These are phyloP conservation scores for Ophion ellenae DNA, from an alignment of 2,888 invertebrate species.

Conservation along the genomic window DNA sequence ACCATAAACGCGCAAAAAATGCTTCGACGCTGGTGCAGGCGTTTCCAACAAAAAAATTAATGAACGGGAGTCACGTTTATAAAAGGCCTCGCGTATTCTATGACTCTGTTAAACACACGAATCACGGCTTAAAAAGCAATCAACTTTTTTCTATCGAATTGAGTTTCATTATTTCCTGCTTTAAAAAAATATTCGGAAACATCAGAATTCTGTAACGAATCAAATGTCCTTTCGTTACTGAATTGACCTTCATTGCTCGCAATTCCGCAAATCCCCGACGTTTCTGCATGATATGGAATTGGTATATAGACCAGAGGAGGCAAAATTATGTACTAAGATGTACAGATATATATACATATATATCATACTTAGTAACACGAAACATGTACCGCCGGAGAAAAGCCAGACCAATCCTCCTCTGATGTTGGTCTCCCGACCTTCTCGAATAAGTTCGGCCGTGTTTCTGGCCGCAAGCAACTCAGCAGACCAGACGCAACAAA, in stretches of 20 bases:
- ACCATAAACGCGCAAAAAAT: constrained; percentile 1
- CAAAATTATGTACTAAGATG: background rate
- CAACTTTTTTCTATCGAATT: background rate
- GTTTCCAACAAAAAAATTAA: background rate
- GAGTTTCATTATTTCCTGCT: background rate
- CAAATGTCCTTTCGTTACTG: background rate
- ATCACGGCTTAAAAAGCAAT: background rate
- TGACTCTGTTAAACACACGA: background rate
- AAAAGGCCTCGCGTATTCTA: background rate
- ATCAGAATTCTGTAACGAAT: background rate
- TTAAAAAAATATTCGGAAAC: background rate
- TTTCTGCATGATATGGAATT: constrained; percentile 1
- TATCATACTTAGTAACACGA: constrained; percentile 31
- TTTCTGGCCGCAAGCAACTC: constrained; percentile 51
- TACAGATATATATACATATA: constrained; percentile 26
- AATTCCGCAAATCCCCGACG: background rate
- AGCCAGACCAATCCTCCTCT: constrained; percentile 39
- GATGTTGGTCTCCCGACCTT: constrained; percentile 51
- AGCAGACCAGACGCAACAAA: constrained; percentile 61
- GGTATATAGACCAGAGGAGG: constrained; percentile 9
- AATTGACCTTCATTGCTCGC: background rate
- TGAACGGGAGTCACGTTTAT: background rate
- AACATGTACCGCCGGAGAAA: constrained; percentile 47
- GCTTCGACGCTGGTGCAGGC: background rate
- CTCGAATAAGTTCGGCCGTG: constrained; percentile 43